These are phyloP conservation scores for Lophotis ruficrista DNA, from an alignment of 2,113 vertebrate species.

Conservation along the genomic window DNA sequence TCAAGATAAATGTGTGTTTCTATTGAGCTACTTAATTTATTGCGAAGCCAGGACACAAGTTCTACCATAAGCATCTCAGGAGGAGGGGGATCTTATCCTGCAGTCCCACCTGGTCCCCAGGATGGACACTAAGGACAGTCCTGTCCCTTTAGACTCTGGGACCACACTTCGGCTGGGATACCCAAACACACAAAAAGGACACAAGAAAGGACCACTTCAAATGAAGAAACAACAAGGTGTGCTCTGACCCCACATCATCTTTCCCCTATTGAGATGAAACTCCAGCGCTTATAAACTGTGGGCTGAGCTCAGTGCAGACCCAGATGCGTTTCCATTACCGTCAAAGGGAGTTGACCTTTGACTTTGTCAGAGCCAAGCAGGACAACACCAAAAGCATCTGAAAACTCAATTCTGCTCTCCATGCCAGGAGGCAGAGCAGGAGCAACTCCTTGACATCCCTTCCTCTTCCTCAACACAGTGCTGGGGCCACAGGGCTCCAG, in stretches of 20 bases:
- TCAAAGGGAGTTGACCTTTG: not conserved
- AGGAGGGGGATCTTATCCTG: not conserved
- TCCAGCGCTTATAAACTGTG: not conserved
- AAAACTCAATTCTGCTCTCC: not conserved
- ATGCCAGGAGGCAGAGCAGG: not conserved
- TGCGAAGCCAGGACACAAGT: not conserved
- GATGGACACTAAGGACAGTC: not conserved
- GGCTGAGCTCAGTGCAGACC: not conserved
- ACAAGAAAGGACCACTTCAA: not conserved
- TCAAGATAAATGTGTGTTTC: slow-evolving; percentile 16
- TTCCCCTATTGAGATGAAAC: not conserved
- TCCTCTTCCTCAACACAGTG: not conserved
- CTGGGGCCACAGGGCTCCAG: not conserved
- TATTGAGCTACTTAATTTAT: not conserved
- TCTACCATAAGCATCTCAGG: not conserved
- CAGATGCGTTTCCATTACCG: not conserved
- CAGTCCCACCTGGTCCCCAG: not conserved
- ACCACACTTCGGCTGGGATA: not conserved
- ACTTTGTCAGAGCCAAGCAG: not conserved
- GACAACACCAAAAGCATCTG: not conserved
- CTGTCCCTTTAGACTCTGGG: not conserved
- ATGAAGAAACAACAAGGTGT: not conserved
- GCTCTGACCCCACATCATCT: accelerated
- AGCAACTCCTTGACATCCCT: not conserved
- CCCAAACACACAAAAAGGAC: not conserved